Evolutionary conservation across 1,140 invertebrate species (phyloP).

Genomic region (Drosophila sp.): DNA sequence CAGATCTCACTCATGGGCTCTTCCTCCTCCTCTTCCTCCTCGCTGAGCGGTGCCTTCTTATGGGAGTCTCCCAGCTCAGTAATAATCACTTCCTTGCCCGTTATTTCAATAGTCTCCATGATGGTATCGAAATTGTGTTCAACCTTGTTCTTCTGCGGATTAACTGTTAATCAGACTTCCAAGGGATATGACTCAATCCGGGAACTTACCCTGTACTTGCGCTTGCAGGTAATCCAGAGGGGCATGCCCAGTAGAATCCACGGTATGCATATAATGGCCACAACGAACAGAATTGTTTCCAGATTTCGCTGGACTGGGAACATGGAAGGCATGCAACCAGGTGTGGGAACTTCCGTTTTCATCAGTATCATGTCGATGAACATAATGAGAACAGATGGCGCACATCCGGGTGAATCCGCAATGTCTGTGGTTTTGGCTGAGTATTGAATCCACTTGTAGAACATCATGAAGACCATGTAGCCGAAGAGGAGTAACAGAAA

Average conservation of each 20-base stretch:
- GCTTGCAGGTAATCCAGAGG: slow-evolving; percentile 86
- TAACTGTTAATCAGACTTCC: not conserved
- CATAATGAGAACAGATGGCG: slow-evolving; percentile 94
- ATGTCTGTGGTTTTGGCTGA: slow-evolving; percentile 85
- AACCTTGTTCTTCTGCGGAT: slow-evolving; percentile 6
- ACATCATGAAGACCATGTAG: slow-evolving; percentile 96
- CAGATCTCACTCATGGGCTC: slow-evolving; percentile 93
- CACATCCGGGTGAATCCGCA: slow-evolving; percentile 88
- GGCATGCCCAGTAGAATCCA: slow-evolving; percentile 96
- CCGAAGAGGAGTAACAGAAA: slow-evolving; percentile 96
- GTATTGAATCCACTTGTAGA: slow-evolving; percentile 96
- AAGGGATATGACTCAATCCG: not conserved
- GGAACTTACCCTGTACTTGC: slow-evolving; percentile 50
- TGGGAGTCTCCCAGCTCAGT: slow-evolving; percentile 61
- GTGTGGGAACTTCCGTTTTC: slow-evolving; percentile 85
- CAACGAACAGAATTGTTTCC: slow-evolving; percentile 90
- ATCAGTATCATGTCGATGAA: slow-evolving; percentile 97
- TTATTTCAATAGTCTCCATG: slow-evolving; percentile 72
- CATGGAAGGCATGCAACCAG: slow-evolving; percentile 89
- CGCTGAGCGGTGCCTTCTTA: slow-evolving; percentile 84
- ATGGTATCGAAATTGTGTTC: slow-evolving; percentile 50
- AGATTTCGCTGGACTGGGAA: slow-evolving; percentile 89
- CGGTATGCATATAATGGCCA: slow-evolving; percentile 94
- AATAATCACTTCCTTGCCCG: slow-evolving; percentile 65
- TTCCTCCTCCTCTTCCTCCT: slow-evolving; percentile 84